Evolutionary conservation across 2,888 invertebrate species (phyloP).

Genomic region (Pteria penguin): DNA sequence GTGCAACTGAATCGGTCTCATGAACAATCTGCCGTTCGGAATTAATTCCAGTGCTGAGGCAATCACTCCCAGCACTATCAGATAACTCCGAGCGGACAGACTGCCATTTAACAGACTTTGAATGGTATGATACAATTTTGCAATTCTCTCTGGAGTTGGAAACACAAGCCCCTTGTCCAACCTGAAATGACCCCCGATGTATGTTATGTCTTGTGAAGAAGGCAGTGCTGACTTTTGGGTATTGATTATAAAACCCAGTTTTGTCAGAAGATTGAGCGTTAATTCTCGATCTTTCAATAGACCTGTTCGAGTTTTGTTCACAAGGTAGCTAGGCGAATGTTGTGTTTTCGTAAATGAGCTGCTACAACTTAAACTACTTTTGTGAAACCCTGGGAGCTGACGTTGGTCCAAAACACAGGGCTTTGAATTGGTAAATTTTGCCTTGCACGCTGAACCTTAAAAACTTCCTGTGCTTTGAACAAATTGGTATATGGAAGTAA

Average conservation of each 20-base stretch:
- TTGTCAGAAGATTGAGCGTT: slow-evolving; percentile 34
- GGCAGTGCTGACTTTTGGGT: slow-evolving; percentile 34
- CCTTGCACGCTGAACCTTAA: slow-evolving; percentile 14
- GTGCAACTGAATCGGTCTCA: too few species aligned
- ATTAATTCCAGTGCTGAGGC: too few species aligned
- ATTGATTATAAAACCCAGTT: slow-evolving; percentile 49
- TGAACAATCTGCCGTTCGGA: too few species aligned
- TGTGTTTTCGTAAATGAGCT: slow-evolving; percentile 2
- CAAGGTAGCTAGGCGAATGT: slow-evolving; percentile 25
- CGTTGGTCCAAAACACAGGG: slow-evolving; percentile 9
- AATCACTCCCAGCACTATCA: too few species aligned
- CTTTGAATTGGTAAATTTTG: not conserved
- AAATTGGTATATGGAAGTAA: slow-evolving; percentile 17
- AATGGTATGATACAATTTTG: too few species aligned
- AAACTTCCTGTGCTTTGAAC: not conserved
- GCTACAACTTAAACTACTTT: slow-evolving; percentile 9
- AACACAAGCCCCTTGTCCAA: slow-evolving; percentile 16
- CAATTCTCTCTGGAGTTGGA: not conserved
- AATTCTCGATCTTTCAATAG: slow-evolving; percentile 31
- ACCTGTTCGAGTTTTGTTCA: slow-evolving; percentile 26
- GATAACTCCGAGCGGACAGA: too few species aligned
- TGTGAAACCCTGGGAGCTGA: slow-evolving; percentile 10
- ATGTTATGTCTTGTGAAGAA: too few species aligned
- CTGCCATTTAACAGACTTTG: too few species aligned
- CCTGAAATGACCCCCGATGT: too few species aligned